Base-by-base conservation (phyloP, 2,888 invertebrate species). In the Nebria brevicollis region DNA sequence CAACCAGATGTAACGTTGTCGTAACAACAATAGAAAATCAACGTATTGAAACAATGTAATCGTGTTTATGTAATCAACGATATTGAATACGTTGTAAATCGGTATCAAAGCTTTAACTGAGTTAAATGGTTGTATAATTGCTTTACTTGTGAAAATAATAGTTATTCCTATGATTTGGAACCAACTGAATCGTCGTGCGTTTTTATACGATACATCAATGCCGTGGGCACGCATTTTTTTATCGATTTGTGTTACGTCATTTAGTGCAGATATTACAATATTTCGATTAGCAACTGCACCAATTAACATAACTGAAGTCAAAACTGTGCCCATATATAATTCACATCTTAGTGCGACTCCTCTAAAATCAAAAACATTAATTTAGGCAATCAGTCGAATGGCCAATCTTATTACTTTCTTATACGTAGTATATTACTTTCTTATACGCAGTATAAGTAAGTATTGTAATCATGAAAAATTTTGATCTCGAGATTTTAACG, bases 31-130 rank as follows among this genome's bases (percentile, higher is more conserved):
- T 54, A 85, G 54, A n/a, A 84, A 54, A 78, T 85, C 84, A 11
- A 84, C 82, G 68, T 84, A 85, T 77, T 85, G 85, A 75, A 84
- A 84, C 64, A 85, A 80, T 83, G 85, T 84, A 13, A 85, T 84
- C 5, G 85, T 84, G 72, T 86, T 85, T 5, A 86, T 82, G 65
- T 84, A 85, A 80, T 86, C 85, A 25, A 85, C 83, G n/a, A 85
- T 34, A 70, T 84, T 84, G 43, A 85, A 84, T 8, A 82, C 82
- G 64, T 83, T 84, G 79, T 85, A 85, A 7, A 84, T 82, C 41
- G 84, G 77, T 8, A 84, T 77, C 20, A 82, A 82, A 13, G 64
- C 66, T 54, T 6, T 43, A 15, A 81, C 76, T 6, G 79, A 66
- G 34, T 73, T 82, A 73, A 84, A 85, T 0, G 77, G 72, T 75